These are phyloP conservation scores for Diorhabda elongata DNA, from an alignment of 1,140 invertebrate species.

Conservation along the genomic window DNA sequence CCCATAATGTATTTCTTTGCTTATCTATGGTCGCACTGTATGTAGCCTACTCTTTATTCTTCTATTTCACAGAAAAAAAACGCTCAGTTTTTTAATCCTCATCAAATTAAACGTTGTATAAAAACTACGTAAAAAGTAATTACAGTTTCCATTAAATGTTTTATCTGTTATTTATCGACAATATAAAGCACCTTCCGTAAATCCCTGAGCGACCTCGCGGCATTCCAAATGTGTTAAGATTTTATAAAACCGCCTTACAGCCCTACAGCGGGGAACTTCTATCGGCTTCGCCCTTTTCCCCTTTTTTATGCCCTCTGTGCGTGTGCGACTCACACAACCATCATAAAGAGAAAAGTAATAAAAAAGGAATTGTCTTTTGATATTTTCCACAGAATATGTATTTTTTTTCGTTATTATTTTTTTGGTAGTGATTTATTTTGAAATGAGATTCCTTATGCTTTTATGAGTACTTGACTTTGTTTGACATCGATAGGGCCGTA, in stretches of 20 bases:
- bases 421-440: constrained; percentile 26
- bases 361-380: constrained; percentile 32
- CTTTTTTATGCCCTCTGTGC: constrained; percentile 22
- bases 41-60: no score
- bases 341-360: constrained; percentile 30
- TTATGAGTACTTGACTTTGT: constrained; percentile 18
- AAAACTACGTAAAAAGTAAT: constrained; percentile 1
- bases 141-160: background rate
- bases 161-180: constrained; percentile 2
- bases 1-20: no score
- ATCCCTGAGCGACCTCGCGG: background rate
- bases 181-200: background rate
- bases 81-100: no score
- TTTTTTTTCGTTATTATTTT: constrained; percentile 29
- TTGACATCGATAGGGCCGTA: background rate
- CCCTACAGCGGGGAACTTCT: background rate
- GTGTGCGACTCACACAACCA: constrained; percentile 19
- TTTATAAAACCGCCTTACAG: constrained; percentile 5
- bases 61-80: no score
- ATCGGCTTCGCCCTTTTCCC: constrained; percentile 10
- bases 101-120: background rate
- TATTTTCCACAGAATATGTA: constrained; percentile 28
- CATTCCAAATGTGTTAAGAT: background rate
- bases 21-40: no score
- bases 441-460: constrained; percentile 28